phyloP scores from a whole-genome alignment of 2,888 invertebrate genomes.

The Lasioglossum marginatum region DNA sequence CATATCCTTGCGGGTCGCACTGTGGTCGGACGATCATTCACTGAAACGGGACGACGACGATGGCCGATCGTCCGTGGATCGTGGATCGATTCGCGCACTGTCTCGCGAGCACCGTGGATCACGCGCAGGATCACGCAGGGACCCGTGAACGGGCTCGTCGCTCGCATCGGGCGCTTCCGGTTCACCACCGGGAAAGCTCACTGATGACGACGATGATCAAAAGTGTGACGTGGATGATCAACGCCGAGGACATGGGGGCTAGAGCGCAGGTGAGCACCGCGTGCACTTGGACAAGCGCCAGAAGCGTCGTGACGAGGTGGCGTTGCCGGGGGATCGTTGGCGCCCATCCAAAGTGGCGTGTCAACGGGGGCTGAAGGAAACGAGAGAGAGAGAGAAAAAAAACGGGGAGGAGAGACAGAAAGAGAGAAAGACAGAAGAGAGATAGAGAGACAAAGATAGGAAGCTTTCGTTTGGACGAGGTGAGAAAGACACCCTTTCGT shows the following conservation, averaged over 20 bases:
- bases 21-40: background rate
- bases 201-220: background rate
- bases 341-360: slow-evolving; percentile 62
- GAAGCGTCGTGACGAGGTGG: slow-evolving; percentile 61
- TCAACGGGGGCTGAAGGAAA: slow-evolving; percentile 9
- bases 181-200: background rate
- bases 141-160: background rate
- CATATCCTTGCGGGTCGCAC: slow-evolving; percentile 8
- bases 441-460: background rate
- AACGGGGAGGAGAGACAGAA: background rate
- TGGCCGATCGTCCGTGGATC: slow-evolving; percentile 28
- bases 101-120: slow-evolving; percentile 11
- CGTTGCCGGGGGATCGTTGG: slow-evolving; percentile 44
- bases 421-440: background rate
- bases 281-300: slow-evolving; percentile 68
- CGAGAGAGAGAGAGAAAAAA: background rate
- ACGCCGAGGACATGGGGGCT: slow-evolving; percentile 17
- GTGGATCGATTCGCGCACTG: slow-evolving; percentile 35
- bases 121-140: background rate
- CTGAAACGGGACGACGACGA: background rate
- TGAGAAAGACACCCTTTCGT: slow-evolving; percentile 10
- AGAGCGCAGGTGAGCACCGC: slow-evolving; percentile 52
- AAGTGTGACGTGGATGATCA: background rate
- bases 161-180: slow-evolving; percentile 11
- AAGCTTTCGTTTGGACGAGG: slow-evolving; percentile 8